Base-by-base conservation (phyloP, 1,140 invertebrate species). In the Drosophila pseudoananassae region DNA sequence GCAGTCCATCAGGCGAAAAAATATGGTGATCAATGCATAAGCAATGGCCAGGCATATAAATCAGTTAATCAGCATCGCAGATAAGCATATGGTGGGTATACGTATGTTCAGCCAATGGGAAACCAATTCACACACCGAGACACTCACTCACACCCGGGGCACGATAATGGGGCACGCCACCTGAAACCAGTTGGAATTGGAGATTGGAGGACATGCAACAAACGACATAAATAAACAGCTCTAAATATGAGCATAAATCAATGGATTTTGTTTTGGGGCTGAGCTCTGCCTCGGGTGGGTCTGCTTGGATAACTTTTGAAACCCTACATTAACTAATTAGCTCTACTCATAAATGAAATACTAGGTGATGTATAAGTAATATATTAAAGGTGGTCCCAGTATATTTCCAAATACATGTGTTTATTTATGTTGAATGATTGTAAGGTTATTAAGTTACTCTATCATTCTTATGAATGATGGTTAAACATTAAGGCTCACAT, bases 241-340 rank as follows among this genome's bases (percentile, higher is more conserved):
- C 66, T 74, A 81, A 87, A 70, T 88, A 87, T 88, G 82, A 71
- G 63, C 78, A 87, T 82, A 88, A 88, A 88, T 88, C 82, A 88
- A 87, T 69, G 56, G 61, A 36, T 75, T 36, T 46, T 27, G 20
- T 23, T 65, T 29, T 17, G 3, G 59, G 59, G 9, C 20, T 27
- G 60, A 15, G 53, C 8, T 10, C 33, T n/a, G 12, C 33, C 12
- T 14, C 3, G 27, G 27, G 40, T 17, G 14, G 31, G 46, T 51
- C 33, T 57, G 49, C 40, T 47, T 50, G 38, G 33, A 20, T 33
- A 74, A 27, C 71, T 25, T 46, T 55, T 47, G 58, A 57, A 27
- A 27, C 15, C 50, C 47, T 69, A 69, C 78, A 81, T 81, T 81
- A 82, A 73, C 78, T 81, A 83, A 81, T 81, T 81, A 81, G 61